phyloP scores from a whole-genome alignment of 2,113 vertebrate genomes.

The Malurus melanocephalus region DNA sequence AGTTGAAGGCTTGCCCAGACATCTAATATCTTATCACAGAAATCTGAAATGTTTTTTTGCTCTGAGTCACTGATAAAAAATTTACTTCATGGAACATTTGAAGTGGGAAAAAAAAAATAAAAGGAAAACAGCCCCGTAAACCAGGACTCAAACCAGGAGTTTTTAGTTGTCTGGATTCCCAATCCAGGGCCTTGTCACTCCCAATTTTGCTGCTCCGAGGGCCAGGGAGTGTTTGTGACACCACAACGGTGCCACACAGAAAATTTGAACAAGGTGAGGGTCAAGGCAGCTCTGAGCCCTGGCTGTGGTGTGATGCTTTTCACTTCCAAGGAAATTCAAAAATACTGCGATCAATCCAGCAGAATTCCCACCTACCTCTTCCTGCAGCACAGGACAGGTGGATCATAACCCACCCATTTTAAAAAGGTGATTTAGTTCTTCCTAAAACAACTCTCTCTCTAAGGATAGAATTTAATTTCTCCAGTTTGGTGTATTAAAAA shows the following conservation, averaged over 20 bases:
- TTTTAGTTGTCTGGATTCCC: neutral
- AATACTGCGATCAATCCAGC: neutral
- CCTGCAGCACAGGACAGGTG: neutral
- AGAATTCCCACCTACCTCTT: neutral
- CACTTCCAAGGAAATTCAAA: neutral
- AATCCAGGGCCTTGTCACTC: neutral
- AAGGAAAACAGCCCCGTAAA: neutral
- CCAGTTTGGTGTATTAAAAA: neutral
- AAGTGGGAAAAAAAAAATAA: neutral
- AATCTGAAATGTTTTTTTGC: neutral
- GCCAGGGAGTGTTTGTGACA: neutral
- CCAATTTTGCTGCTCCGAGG: neutral
- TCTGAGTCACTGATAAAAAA: slow-evolving; percentile 8
- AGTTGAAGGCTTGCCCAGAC: slow-evolving; percentile 19
- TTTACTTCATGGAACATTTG: neutral
- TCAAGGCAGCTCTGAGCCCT: neutral
- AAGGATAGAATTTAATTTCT: neutral
- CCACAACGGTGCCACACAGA: neutral
- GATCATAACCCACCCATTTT: neutral
- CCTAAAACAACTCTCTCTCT: neutral
- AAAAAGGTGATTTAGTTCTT: neutral
- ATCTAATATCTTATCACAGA: neutral
- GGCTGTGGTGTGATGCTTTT: neutral
- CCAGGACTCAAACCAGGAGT: neutral
- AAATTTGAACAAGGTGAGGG: neutral